These are phyloP conservation scores for Herpetotheres cachinnans DNA, from an alignment of 2,113 vertebrate species.

Conservation along the genomic window DNA sequence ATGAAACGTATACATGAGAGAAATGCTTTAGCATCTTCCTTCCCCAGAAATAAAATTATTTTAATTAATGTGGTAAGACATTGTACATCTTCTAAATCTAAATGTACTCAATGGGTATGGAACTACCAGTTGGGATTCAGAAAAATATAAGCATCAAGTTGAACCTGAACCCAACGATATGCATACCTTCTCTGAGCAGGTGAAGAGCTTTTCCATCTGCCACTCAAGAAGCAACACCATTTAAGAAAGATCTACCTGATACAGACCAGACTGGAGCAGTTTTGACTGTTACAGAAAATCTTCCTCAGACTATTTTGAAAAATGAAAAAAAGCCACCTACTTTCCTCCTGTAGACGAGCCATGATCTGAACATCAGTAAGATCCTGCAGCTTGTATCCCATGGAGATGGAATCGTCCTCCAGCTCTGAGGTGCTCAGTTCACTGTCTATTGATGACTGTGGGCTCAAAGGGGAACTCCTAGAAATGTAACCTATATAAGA, in stretches of 20 bases:
- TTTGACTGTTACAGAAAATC: not conserved
- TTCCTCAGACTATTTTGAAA: not conserved
- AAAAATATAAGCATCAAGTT: not conserved
- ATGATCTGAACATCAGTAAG: slow-evolving; percentile 98
- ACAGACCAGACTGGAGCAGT: not conserved
- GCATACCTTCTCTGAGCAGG: not conserved
- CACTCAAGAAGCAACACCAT: rapidly evolving
- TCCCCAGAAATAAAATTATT: not conserved
- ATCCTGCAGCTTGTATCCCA: slow-evolving; percentile 97
- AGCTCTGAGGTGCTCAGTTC: slow-evolving; percentile 89
- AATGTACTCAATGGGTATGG: not conserved
- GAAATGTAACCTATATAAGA: slow-evolving; percentile 75
- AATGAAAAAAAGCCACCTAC: slow-evolving; percentile 74
- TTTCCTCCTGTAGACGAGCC: slow-evolving; percentile 97
- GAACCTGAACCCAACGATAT: rapidly evolving
- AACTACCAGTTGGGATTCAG: not conserved
- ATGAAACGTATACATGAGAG: not conserved
- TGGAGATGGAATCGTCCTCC: slow-evolving; percentile 91
- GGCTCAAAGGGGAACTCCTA: slow-evolving; percentile 85
- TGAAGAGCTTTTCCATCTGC: not conserved
- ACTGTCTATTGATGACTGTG: slow-evolving; percentile 94
- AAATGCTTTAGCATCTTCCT: not conserved
- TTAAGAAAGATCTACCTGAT: not conserved
- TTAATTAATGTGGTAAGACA: not conserved
- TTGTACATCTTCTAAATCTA: not conserved